Percentiles rank a stretch among this genome's conserved stretches.
These are phyloP conservation scores for Tinea semifulvella DNA, from an alignment of 2,888 invertebrate species.

Conservation along the genomic window DNA sequence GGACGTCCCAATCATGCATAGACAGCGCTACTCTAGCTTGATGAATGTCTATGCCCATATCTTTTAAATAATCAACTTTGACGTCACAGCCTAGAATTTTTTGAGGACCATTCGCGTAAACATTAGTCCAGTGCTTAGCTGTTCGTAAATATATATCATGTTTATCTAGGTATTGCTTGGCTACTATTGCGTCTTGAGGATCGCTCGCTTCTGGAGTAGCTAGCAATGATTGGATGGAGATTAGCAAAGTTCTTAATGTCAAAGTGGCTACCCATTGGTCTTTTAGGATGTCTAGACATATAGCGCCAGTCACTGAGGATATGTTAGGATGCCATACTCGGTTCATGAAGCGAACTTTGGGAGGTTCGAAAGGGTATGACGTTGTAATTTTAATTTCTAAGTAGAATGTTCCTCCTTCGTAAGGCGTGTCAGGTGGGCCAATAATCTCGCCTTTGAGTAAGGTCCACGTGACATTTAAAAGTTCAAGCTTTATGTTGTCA, in stretches of 20 bases:
- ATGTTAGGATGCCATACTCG: constrained; percentile 99
- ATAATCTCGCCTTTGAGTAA: constrained; percentile 93
- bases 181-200: constrained; percentile 95
- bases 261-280: constrained; percentile 98
- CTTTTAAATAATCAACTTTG: constrained; percentile 87
- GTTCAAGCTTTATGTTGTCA: constrained; percentile 79
- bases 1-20: constrained; percentile 91
- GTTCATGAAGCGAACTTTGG: constrained; percentile 97
- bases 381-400: constrained; percentile 98
- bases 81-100: constrained; percentile 77
- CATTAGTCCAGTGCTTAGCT: constrained; percentile 95
- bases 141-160: constrained; percentile 87
- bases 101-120: constrained; percentile 86
- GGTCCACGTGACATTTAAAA: constrained; percentile 90
- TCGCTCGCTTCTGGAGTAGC: constrained; percentile 93
- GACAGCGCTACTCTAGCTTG: constrained; percentile 90
- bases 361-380: constrained; percentile 99
- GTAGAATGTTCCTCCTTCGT: constrained; percentile 94
- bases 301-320: constrained; percentile 97
- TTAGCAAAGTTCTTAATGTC: constrained; percentile 93
- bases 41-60: constrained; percentile 95
- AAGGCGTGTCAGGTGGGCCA: constrained; percentile 99
- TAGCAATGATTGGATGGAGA: constrained; percentile 94
- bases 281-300: constrained; percentile 98
- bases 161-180: constrained; percentile 94